phyloP scores from a whole-genome alignment of 1,140 invertebrate genomes.

The Drosophila orosa region DNA sequence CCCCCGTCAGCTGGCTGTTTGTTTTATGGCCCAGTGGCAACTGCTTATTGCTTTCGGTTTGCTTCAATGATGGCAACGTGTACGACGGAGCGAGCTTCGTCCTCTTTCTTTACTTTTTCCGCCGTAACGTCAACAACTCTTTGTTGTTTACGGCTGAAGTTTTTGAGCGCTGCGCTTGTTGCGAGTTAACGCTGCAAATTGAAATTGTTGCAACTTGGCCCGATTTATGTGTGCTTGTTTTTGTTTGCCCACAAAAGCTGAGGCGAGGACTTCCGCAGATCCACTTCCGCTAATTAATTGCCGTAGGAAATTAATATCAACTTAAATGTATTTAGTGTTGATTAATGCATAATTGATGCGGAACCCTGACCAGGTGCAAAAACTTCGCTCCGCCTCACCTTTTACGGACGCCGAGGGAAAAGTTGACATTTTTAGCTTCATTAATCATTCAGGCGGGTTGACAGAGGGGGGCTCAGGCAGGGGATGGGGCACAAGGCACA shows the following conservation, averaged over 20 bases:
- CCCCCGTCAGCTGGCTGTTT: conserved; percentile 37
- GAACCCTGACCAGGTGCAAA: conserved; percentile 34
- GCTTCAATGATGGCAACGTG: conserved; percentile 56
- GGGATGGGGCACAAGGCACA: not conserved
- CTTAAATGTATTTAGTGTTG: conserved; percentile 66
- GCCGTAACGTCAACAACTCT: conserved; percentile 29
- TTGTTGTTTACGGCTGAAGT: conserved; percentile 48
- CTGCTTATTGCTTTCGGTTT: conserved; percentile 67
- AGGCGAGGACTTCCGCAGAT: not conserved
- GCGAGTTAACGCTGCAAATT: conserved; percentile 54
- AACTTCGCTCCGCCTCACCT: conserved; percentile 36
- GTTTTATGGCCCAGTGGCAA: conserved; percentile 58
- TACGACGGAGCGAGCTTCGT: not conserved
- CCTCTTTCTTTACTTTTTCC: conserved; percentile 6
- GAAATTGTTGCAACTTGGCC: conserved; percentile 55
- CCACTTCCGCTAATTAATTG: conserved; percentile 61
- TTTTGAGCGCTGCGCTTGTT: conserved; percentile 49
- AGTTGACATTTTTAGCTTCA: conserved; percentile 62
- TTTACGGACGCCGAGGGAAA: conserved; percentile 11
- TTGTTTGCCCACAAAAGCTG: conserved; percentile 1
- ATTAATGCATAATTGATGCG: conserved; percentile 63
- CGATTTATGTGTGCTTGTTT: conserved; percentile 23
- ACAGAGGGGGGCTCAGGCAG: not conserved
- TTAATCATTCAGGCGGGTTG: conserved; percentile 57
- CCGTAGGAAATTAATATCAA: conserved; percentile 58